These are phyloP conservation scores for Fregata magnificens DNA, from an alignment of 2,113 vertebrate genomes.

Conservation along the genomic window DNA sequence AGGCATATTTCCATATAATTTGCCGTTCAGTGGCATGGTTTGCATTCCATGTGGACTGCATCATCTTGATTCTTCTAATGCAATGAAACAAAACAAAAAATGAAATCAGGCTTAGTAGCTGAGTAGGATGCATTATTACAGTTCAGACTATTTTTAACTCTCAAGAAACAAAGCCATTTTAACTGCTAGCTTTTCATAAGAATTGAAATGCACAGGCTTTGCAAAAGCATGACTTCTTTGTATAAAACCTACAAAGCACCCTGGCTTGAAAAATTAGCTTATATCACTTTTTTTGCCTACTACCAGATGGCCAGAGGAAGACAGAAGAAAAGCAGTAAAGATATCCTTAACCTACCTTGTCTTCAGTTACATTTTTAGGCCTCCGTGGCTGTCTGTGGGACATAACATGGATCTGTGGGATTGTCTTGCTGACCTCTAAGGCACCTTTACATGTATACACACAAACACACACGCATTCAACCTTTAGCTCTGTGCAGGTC, in stretches of 20 bases:
- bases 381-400: background rate
- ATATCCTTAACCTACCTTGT: background rate
- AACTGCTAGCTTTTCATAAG: conserved; percentile 5
- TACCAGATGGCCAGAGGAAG: background rate
- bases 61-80: conserved; percentile 66
- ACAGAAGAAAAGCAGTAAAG: background rate
- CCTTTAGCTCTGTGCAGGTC: background rate
- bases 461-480: background rate
- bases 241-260: background rate
- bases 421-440: background rate
- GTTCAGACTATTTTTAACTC: conserved; percentile 68
- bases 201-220: background rate
- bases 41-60: conserved; percentile 73
- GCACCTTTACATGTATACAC: background rate
- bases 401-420: background rate
- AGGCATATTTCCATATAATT: conserved; percentile 78
- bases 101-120: conserved; percentile 47
- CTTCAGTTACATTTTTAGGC: background rate
- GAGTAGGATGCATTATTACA: conserved; percentile 57
- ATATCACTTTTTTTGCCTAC: background rate
- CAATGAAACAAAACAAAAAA: conserved; percentile 63
- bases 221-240: background rate
- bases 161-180: conserved; percentile 42
- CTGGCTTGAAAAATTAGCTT: background rate
- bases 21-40: conserved; percentile 74